Conservation (phyloP, 2,113 vertebrate species). For the Oreocharis arfaki region DNA sequence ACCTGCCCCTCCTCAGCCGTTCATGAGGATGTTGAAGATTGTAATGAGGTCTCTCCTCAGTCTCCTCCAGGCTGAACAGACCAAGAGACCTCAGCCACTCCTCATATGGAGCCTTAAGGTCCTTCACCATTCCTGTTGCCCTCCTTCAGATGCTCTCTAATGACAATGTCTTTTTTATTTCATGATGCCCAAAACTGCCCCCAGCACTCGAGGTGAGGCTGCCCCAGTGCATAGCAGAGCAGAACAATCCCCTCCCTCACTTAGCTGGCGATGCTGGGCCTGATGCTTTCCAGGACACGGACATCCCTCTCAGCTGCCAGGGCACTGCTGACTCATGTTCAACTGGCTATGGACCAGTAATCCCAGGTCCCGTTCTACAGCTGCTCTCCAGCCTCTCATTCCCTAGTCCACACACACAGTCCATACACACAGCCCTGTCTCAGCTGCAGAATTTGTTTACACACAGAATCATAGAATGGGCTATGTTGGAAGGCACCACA, state of each 20-base stretch:
- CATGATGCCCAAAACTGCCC: neutral
- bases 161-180: neutral
- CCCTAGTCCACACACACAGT: too few relatives aligned
- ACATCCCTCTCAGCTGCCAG: neutral
- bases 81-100: neutral
- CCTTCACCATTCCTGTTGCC: too few relatives aligned
- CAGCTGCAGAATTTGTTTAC: neutral
- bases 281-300: neutral
- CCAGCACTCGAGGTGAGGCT: neutral
- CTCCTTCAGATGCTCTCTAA: neutral
- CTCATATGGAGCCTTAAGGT: neutral
- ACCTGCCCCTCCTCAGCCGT: neutral
- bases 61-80: neutral
- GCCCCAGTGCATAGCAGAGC: neutral
- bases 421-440: too few relatives aligned
- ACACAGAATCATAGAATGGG: neutral
- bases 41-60: neutral
- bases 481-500: neutral
- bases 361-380: neutral
- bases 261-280: fast-evolving
- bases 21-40: neutral
- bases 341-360: neutral
- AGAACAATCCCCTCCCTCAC: neutral
- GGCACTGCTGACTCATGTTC: neutral
- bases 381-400: neutral